Percentiles rank a stretch among this genome's conserved stretches.
Conservation (phyloP, 2,113 vertebrate species). For the Lamprologus lemairii region DNA sequence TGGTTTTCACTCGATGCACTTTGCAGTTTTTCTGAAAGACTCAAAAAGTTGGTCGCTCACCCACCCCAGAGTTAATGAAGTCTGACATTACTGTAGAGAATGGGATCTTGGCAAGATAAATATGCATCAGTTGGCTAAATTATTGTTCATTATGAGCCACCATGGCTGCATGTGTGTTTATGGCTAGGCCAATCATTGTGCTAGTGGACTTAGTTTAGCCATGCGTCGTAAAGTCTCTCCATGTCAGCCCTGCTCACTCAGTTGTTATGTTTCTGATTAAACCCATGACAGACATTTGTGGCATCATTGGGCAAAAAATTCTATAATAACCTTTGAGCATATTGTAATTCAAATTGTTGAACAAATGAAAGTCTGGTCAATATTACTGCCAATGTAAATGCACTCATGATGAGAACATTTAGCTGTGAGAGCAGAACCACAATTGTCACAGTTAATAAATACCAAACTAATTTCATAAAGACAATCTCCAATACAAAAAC, state of each 20-base stretch:
- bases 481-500: not conserved
- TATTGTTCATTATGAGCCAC: not conserved
- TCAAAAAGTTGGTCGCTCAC: not conserved
- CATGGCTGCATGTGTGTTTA: not conserved
- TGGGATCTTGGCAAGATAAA: not conserved
- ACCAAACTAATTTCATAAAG: not conserved
- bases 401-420: not conserved
- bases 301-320: not conserved
- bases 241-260: not conserved
- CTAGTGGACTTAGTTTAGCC: not conserved
- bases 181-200: not conserved
- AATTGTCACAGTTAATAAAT: not conserved
- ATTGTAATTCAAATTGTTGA: not conserved
- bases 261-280: not conserved
- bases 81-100: not conserved
- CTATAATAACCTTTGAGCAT: not conserved
- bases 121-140: not conserved
- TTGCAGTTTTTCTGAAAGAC: not conserved
- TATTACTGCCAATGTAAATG: not conserved
- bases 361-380: not conserved
- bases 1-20: not conserved
- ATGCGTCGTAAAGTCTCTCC: not conserved
- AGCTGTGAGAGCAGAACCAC: not conserved
- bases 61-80: not conserved
- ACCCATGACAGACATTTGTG: not conserved